These are phyloP conservation scores for Pipistrellus pipistrellus DNA, from an alignment of 2,797 vertebrate genomes.

Conservation along the genomic window DNA sequence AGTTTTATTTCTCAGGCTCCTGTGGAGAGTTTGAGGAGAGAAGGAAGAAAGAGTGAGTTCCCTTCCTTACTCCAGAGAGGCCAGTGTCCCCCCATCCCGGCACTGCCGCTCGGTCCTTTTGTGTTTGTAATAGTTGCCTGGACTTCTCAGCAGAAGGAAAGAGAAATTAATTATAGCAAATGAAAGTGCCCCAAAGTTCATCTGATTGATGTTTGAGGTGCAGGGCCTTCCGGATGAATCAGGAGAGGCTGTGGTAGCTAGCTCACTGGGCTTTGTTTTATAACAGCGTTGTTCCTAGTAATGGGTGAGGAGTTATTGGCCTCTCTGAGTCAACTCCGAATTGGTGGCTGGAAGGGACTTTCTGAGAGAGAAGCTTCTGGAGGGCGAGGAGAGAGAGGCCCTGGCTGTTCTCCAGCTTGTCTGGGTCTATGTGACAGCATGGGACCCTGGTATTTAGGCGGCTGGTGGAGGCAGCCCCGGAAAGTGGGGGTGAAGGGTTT, in stretches of 20 bases:
- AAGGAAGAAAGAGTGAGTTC: not conserved
- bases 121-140: constrained; percentile 32
- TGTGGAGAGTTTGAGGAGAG: not conserved
- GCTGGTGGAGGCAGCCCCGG: not conserved
- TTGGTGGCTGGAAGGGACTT: not conserved
- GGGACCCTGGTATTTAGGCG: not conserved
- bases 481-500: not conserved
- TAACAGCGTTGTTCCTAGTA: not conserved
- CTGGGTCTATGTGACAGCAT: not conserved
- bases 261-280: not conserved
- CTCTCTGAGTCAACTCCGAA: constrained; percentile 42
- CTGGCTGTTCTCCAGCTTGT: not conserved
- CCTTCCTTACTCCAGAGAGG: not conserved
- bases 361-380: constrained; percentile 32
- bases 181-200: not conserved
- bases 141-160: not conserved
- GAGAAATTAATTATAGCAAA: constrained; percentile 56
- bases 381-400: not conserved
- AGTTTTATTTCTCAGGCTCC: constrained; percentile 56
- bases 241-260: not conserved
- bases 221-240: not conserved
- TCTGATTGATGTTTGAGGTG: not conserved
- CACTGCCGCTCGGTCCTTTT: not conserved
- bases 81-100: not conserved
- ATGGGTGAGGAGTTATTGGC: not conserved